phyloP scores from a whole-genome alignment of 2,888 invertebrate genomes.

The Zygogramma bicolorata region DNA sequence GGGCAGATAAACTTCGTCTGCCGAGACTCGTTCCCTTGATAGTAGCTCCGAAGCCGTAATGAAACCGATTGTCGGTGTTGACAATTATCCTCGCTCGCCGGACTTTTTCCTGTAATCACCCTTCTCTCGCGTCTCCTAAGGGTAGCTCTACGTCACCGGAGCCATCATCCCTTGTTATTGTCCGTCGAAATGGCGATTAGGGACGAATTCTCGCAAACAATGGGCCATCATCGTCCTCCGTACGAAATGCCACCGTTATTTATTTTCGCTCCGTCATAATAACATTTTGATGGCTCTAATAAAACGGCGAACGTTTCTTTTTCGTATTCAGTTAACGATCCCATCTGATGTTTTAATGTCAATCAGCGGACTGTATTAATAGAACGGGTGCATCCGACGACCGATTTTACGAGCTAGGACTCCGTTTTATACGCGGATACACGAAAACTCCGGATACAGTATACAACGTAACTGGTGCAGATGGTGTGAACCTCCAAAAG shows the following conservation, averaged over 20 bases:
- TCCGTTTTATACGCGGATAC: not conserved
- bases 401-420: not conserved
- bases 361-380: constrained; percentile 1
- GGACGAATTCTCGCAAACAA: not conserved
- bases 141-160: not conserved
- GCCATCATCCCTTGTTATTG: constrained; percentile 1
- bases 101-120: not conserved
- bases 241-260: constrained; percentile 5
- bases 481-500: too few relatives aligned
- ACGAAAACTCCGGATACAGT: too few relatives aligned
- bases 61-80: too few relatives aligned
- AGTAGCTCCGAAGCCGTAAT: too few relatives aligned
- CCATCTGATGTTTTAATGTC: constrained; percentile 10
- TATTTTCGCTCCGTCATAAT: not conserved
- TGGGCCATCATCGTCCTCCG: constrained; percentile 1
- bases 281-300: constrained; percentile 7
- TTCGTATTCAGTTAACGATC: not conserved
- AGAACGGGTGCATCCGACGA: not conserved
- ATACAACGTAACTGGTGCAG: too few relatives aligned
- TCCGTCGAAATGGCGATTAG: not conserved
- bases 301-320: not conserved
- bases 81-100: not conserved
- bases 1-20: too few relatives aligned
- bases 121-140: not conserved
- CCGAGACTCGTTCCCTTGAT: too few relatives aligned